phyloP scores from a whole-genome alignment of 2,888 invertebrate species.

The Eupithecia tripunctaria region DNA sequence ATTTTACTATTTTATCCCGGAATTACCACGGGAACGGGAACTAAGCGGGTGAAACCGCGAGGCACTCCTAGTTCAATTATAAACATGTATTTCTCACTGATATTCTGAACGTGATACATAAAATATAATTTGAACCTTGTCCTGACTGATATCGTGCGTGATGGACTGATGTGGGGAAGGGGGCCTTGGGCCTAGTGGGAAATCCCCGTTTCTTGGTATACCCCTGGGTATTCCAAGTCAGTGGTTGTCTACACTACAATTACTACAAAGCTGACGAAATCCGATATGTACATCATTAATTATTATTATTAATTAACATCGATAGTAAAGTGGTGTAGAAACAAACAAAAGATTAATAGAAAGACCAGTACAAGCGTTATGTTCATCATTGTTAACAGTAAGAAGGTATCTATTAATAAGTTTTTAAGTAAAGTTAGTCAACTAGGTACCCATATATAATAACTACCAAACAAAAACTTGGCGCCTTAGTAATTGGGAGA shows the following conservation, averaged over 20 bases:
- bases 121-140: neutral
- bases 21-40: too few relatives aligned
- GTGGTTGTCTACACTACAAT: neutral
- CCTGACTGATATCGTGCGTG: neutral
- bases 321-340: too few relatives aligned
- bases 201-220: neutral
- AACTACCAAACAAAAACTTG: conserved; percentile 19
- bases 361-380: neutral
- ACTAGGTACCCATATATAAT: too few relatives aligned
- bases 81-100: neutral
- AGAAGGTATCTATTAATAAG: neutral
- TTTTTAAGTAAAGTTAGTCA: conserved; percentile 10
- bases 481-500: conserved; percentile 27
- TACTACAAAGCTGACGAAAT: neutral
- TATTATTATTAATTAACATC: too few relatives aligned
- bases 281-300: too few relatives aligned
- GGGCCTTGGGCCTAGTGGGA: neutral
- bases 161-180: neutral
- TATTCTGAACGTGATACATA: neutral
- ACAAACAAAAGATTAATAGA: too few relatives aligned
- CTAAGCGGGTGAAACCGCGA: too few relatives aligned
- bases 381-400: neutral
- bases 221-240: neutral
- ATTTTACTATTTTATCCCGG: too few relatives aligned
- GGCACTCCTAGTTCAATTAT: too few relatives aligned